Evolutionary conservation across 2,113 vertebrate species (phyloP).

Genomic region (Chloropsis cyanopogon): DNA sequence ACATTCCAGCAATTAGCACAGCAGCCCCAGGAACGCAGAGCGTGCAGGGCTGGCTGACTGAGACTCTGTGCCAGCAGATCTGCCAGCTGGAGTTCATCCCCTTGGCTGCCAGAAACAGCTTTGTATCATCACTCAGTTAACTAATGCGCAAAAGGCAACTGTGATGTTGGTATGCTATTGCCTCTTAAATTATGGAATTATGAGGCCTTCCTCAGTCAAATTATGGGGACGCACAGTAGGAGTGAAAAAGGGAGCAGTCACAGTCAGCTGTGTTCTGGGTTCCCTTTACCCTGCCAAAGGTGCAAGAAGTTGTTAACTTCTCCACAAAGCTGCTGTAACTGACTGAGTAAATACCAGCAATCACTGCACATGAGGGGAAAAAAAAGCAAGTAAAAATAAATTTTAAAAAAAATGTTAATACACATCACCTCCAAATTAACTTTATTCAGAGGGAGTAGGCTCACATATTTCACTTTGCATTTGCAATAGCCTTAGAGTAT

Average conservation of each 20-base stretch:
- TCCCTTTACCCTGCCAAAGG: background rate
- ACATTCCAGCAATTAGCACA: background rate
- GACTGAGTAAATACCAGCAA: background rate
- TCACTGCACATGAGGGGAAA: fast-evolving
- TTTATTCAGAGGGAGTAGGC: background rate
- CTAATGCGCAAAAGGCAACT: background rate
- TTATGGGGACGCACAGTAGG: background rate
- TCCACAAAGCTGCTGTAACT: background rate
- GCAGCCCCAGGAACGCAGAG: background rate
- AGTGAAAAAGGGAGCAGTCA: background rate
- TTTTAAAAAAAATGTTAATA: background rate
- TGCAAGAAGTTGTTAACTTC: background rate
- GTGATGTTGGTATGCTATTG: background rate
- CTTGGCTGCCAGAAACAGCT: slow-evolving; percentile 15
- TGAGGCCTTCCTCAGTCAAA: background rate
- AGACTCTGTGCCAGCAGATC: background rate
- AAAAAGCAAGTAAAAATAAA: background rate
- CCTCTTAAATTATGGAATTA: background rate
- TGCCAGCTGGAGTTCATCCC: slow-evolving; percentile 12
- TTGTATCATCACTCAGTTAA: slow-evolving; percentile 29
- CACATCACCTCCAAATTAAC: background rate
- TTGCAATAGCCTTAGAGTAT: background rate
- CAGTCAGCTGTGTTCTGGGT: fast-evolving
- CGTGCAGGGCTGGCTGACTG: background rate
- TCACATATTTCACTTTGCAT: background rate